Base-by-base conservation (phyloP, 2,888 invertebrate genomes). In the Lepidonotus clava region DNA sequence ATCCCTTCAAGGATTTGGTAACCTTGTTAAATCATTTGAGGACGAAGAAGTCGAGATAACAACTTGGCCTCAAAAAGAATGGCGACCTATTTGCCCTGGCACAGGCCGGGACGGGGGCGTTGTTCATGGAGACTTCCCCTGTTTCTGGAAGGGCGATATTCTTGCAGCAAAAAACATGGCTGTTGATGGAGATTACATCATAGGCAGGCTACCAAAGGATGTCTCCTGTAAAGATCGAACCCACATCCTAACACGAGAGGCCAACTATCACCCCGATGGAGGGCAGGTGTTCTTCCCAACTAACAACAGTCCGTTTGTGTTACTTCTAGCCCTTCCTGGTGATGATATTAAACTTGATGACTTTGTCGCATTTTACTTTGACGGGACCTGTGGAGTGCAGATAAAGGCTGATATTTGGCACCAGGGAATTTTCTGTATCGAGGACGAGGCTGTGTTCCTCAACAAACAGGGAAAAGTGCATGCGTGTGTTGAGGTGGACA, bases 351-450 rank as follows among this genome's bases (percentile, higher is more conserved):
- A 87, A 36, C 87, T 85, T 8, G 88, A 88, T 41, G 87, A 90
- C 51, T 89, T 90, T 53, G 71, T 80, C 24, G 90, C 91, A 0
- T 91, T 91, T 87, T 90, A 90, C 86, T 91, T 90, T 67, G 90
- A 91, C 66, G 91, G 91, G 32, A 89, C 87, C 36, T 90, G 89
- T 76, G 91, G 91, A n/a, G 86, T 91, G 0, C 90, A 91, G 77
- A 90, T 91, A 32, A 88, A 89, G 46, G 88, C 91, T 0, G 86
- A 89, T 24, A 88, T 91, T 24, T 90, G 90, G 90, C 91, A 91
- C 53, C 90, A 90, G 56, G 89, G 89, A 0, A 80, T 90, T 0
- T 90, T 90, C 86, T 90, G 90, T 46, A 66, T 90, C 14, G 85
- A 83, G 11, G 90, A 90, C 80, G 87, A 88, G 34, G 89, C 90